phyloP scores from a whole-genome alignment of 2,113 vertebrate species.

The Bothrops jararaca region DNA sequence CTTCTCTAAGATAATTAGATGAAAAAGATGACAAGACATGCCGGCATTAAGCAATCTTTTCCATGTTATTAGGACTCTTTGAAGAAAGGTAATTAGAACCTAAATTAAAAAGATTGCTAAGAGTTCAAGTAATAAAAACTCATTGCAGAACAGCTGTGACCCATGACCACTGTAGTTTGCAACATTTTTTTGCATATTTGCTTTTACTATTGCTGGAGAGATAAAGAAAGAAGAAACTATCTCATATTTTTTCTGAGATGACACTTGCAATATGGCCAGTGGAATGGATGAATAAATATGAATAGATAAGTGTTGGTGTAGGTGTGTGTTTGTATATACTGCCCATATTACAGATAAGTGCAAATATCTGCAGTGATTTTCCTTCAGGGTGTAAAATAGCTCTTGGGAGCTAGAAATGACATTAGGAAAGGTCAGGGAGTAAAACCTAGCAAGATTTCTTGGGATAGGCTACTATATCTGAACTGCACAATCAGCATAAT shows the following conservation, averaged over 20 bases:
- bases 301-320: not conserved
- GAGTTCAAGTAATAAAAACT: not conserved
- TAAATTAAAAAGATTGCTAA: constrained; percentile 25
- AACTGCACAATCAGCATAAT: not conserved
- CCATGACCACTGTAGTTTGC: not conserved
- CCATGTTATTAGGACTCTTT: constrained; percentile 28
- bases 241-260: not conserved
- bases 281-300: not conserved
- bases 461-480: not conserved
- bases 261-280: not conserved
- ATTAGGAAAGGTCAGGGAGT: not conserved
- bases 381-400: not conserved
- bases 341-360: not conserved
- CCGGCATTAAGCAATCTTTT: constrained; percentile 37
- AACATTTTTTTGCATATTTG: not conserved
- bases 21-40: constrained; percentile 44
- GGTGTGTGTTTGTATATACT: not conserved
- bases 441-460: not conserved
- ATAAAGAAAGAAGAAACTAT: not conserved
- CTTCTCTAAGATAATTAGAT: constrained; percentile 44
- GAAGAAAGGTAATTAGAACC: constrained; percentile 34
- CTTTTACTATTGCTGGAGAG: not conserved
- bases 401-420: not conserved
- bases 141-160: not conserved
- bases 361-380: not conserved